phyloP scores from a whole-genome alignment of 2,113 vertebrate species.

The Centropristis striata region DNA sequence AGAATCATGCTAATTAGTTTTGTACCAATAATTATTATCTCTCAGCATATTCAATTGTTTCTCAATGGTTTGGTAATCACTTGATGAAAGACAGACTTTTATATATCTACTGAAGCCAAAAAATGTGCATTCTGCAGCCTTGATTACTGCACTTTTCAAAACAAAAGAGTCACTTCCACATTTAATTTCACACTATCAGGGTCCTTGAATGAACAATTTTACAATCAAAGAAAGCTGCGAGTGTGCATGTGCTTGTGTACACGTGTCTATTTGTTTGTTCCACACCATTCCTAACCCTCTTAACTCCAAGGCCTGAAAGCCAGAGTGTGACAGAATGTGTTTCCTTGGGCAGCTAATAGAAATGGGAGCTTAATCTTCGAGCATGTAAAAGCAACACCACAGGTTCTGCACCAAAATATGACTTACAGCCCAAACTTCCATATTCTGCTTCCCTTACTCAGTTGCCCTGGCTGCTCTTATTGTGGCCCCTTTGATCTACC shows the following conservation, averaged over 20 bases:
- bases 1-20: conserved; percentile 46
- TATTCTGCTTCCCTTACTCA: conserved; percentile 45
- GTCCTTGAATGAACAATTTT: conserved; percentile 39
- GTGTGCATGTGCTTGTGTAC: conserved; percentile 13
- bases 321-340: conserved; percentile 65
- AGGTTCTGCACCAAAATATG: conserved; percentile 48
- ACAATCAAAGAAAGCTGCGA: conserved; percentile 19
- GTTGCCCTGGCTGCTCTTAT: conserved; percentile 44
- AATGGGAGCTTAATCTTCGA: conserved; percentile 63
- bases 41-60: conserved; percentile 12
- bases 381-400: conserved; percentile 56
- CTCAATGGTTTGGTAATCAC: background rate
- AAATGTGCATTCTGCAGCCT: conserved; percentile 5
- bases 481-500: conserved; percentile 70
- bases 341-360: conserved; percentile 61
- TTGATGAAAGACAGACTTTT: conserved; percentile 20
- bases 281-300: conserved; percentile 52
- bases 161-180: conserved; percentile 41
- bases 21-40: conserved; percentile 34
- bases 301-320: conserved; percentile 59
- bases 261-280: conserved; percentile 54
- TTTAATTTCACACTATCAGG: conserved; percentile 34
- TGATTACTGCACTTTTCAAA: conserved; percentile 25
- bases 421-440: conserved; percentile 57
- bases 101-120: conserved; percentile 5